A percentile compares a stretch with the other conserved stretches of the same genome.
Evolutionary conservation across 2,888 invertebrate genomes (phyloP).

Genomic region (Neoitamus cyanurus): DNA sequence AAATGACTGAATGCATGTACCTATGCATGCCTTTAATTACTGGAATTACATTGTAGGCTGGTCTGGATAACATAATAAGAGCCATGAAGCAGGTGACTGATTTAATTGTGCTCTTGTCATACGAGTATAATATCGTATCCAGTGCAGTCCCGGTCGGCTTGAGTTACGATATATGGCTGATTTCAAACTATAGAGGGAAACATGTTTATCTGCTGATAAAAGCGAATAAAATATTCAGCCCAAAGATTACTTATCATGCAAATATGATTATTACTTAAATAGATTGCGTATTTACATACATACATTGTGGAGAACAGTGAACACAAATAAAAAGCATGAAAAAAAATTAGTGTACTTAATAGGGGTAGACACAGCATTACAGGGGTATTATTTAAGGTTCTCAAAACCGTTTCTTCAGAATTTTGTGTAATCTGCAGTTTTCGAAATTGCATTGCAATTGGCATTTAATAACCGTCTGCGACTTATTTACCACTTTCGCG

Average conservation of each 20-base stretch:
- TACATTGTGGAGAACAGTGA: no score
- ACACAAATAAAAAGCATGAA: no score
- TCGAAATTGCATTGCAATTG: no score
- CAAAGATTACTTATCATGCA: neutral
- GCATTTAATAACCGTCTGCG: no score
- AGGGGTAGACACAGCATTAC: no score
- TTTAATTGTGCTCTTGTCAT: neutral
- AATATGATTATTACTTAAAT: neutral
- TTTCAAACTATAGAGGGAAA: neutral
- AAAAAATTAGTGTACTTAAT: no score
- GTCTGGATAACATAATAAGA: neutral
- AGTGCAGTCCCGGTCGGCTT: neutral
- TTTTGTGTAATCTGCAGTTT: no score
- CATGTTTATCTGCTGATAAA: neutral
- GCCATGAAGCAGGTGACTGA: neutral
- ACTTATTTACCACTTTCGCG: no score
- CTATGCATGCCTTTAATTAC: neutral
- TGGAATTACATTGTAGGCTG: neutral
- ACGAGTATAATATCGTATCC: neutral
- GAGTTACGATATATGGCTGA: neutral
- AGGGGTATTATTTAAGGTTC: no score
- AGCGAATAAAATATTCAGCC: neutral
- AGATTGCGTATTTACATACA: neutral
- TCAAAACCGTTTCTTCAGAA: no score
- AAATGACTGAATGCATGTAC: neutral